Percentiles rank a stretch among this genome's conserved stretches.
These are phyloP conservation scores for Brachystomella parvula DNA, from an alignment of 1,140 invertebrate genomes.

Conservation along the genomic window DNA sequence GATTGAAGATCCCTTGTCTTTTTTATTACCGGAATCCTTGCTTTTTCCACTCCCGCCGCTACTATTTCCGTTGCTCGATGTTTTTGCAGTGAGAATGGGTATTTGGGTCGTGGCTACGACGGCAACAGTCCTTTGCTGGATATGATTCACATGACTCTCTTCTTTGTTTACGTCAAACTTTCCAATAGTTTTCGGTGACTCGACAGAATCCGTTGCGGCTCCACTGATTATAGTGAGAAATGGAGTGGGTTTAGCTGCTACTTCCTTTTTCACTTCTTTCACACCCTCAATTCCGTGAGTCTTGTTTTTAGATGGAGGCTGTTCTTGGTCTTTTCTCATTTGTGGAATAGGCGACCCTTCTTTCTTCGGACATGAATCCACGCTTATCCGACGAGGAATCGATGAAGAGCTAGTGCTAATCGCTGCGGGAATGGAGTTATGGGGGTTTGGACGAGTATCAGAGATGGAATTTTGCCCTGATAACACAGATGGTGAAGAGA, in stretches of 20 bases:
- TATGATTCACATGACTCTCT: conserved; percentile 24
- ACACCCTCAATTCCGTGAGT: not conserved
- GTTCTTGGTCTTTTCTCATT: not conserved
- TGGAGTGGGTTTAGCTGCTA: conserved; percentile 1
- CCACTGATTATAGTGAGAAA: conserved; percentile 9
- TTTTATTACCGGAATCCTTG: conserved; percentile 21
- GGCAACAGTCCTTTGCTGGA: no score
- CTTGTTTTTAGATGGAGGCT: not conserved
- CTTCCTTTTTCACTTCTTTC: conserved; percentile 10
- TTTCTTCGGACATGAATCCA: conserved; percentile 14
- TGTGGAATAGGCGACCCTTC: not conserved
- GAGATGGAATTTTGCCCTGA: not conserved
- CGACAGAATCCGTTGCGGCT: not conserved
- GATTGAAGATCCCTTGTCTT: conserved; percentile 8
- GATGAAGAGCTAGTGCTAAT: not conserved
- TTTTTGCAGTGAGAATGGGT: no score
- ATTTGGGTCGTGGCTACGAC: no score
- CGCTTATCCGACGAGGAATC: conserved; percentile 19
- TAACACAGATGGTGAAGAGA: not conserved
- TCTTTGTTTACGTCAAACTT: conserved; percentile 23
- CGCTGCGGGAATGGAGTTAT: not conserved
- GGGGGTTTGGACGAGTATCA: not conserved
- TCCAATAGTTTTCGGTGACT: conserved; percentile 6
- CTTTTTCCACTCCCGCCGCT: conserved; percentile 9
- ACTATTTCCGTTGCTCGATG: not conserved